These are phyloP conservation scores for Panorpa germanica DNA, from an alignment of 2,888 invertebrate genomes.

Conservation along the genomic window DNA sequence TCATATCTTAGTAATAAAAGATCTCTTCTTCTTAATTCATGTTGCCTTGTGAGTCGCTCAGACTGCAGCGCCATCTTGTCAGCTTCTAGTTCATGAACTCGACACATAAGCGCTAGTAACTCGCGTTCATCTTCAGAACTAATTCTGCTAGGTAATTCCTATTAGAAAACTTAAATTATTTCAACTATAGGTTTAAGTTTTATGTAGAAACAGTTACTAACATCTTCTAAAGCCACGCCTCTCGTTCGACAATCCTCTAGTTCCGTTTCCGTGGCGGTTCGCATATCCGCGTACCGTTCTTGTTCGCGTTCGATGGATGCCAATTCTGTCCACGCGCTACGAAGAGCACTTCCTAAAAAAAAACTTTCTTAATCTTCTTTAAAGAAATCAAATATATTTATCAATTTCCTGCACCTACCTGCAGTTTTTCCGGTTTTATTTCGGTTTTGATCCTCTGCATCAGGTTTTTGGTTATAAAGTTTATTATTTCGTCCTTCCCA, in stretches of 20 bases:
- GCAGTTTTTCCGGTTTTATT: slow-evolving; percentile 8
- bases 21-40: slow-evolving; percentile 70
- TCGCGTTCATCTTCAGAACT: slow-evolving; percentile 83
- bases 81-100: slow-evolving; percentile 86
- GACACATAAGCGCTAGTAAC: slow-evolving; percentile 67
- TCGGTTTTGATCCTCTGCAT: slow-evolving; percentile 17
- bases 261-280: slow-evolving; percentile 61
- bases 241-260: slow-evolving; percentile 60
- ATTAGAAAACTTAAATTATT: slow-evolving; percentile 12
- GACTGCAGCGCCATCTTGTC: slow-evolving; percentile 86
- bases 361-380: slow-evolving; percentile 4
- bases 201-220: slow-evolving; percentile 21
- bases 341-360: no score
- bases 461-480: slow-evolving; percentile 21
- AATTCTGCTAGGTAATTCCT: slow-evolving; percentile 71
- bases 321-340: slow-evolving; percentile 69
- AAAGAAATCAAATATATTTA: slow-evolving; percentile 1
- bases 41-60: slow-evolving; percentile 65
- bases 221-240: slow-evolving; percentile 70
- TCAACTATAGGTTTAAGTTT: background rate
- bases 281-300: slow-evolving; percentile 55
- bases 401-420: background rate
- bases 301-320: slow-evolving; percentile 74
- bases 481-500: slow-evolving; percentile 75
- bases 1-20: slow-evolving; percentile 66